These are phyloP conservation scores for Anisognathus igniventris DNA, from an alignment of 2,797 vertebrate species.

Conservation along the genomic window DNA sequence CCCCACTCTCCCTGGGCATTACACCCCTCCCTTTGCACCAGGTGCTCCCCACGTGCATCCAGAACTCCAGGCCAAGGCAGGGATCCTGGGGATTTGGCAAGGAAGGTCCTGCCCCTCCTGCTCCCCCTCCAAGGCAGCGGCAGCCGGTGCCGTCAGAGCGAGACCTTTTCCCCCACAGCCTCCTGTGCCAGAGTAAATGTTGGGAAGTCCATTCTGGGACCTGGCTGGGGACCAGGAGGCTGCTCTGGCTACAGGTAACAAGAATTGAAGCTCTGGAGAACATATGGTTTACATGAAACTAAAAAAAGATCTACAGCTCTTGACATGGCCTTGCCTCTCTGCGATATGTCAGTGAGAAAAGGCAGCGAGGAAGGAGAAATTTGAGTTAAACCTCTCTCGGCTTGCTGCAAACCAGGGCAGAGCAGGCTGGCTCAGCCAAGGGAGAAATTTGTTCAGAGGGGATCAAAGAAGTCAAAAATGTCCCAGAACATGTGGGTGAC, in stretches of 20 bases:
- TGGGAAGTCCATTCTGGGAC: constrained; percentile 40
- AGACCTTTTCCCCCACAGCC: constrained; percentile 13
- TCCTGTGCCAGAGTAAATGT: constrained; percentile 45
- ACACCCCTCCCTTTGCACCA: not conserved
- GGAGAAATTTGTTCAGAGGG: not conserved
- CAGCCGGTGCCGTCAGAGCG: not conserved
- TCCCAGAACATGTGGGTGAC: accelerated
- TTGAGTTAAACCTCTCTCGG: not conserved
- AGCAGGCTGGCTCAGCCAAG: not conserved
- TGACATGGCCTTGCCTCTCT: constrained; percentile 16
- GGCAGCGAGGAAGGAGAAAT: not conserved
- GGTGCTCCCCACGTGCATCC: not conserved
- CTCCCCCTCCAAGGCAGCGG: not conserved
- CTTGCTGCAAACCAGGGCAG: not conserved
- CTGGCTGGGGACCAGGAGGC: constrained; percentile 37
- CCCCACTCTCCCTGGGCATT: not conserved
- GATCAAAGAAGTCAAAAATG: not conserved
- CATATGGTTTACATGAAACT: constrained; percentile 43
- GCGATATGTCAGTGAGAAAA: not conserved
- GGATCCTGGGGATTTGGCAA: not conserved
- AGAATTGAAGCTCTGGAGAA: not conserved
- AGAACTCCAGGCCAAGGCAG: not conserved
- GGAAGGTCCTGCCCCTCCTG: not conserved
- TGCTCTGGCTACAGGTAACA: constrained; percentile 55
- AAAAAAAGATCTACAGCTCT: constrained; percentile 21